Evolutionary conservation across 2,113 vertebrate species (phyloP).

Genomic region (Xiphophorus hellerii): DNA sequence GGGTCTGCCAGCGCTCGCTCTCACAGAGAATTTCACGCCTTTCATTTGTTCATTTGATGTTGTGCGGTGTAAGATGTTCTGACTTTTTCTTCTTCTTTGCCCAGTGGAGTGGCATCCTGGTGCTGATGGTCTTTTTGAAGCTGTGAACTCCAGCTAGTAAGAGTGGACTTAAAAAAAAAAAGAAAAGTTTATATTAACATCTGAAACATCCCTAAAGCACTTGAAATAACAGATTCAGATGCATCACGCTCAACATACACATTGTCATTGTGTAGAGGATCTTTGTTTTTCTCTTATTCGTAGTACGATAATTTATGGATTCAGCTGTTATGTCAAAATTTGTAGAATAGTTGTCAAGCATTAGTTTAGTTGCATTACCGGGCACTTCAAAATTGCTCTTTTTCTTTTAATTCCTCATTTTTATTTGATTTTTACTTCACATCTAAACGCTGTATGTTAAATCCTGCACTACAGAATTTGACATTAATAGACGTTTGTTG

Average conservation of each 20-base stretch:
- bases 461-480: not conserved
- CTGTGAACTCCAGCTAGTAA: conserved; percentile 26
- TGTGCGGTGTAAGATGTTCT: conserved; percentile 45
- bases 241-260: not conserved
- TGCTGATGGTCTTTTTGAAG: conserved; percentile 40
- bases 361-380: not conserved
- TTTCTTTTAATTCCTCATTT: conserved; percentile 5
- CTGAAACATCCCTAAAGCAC: not conserved
- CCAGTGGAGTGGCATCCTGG: conserved; percentile 11
- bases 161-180: conserved; percentile 29
- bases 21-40: conserved; percentile 67
- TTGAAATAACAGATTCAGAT: not conserved
- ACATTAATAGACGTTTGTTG: no score
- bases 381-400: not conserved
- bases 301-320: no score
- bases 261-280: not conserved
- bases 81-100: conserved; percentile 30
- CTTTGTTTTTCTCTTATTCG: conserved; percentile 1
- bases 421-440: not conserved
- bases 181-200: conserved; percentile 16
- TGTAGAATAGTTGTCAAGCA: no score
- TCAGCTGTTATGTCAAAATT: no score
- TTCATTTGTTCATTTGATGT: conserved; percentile 70
- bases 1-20: conserved; percentile 15
- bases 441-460: not conserved